phyloP scores from a whole-genome alignment of 2,888 invertebrate species.

The Reticulitermes lucifugus region DNA sequence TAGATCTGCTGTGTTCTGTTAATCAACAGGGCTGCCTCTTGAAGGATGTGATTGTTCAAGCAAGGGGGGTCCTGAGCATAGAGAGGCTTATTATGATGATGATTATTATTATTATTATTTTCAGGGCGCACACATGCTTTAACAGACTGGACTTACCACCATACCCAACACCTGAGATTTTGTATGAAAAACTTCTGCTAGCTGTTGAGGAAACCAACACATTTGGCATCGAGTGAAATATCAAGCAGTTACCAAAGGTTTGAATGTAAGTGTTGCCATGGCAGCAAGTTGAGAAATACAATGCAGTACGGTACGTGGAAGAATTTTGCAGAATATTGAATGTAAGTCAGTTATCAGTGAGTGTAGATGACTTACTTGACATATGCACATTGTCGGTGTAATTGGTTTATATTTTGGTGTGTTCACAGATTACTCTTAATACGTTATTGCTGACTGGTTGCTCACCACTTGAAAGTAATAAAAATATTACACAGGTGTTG shows the following conservation, averaged over 20 bases:
- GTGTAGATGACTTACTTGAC: neutral
- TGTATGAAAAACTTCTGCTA: conserved; percentile 90
- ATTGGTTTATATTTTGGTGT: neutral
- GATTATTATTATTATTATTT: conserved; percentile 48
- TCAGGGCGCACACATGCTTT: conserved; percentile 95
- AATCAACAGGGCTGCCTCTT: too few relatives aligned
- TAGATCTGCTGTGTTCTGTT: too few relatives aligned
- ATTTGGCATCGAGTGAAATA: conserved; percentile 91
- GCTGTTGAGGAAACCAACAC: conserved; percentile 97
- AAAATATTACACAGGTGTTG: too few relatives aligned
- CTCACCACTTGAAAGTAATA: neutral
- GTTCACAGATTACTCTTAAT: neutral
- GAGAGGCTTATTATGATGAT: neutral
- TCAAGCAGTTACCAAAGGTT: neutral
- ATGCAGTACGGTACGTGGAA: neutral
- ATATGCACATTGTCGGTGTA: neutral
- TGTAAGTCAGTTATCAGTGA: neutral
- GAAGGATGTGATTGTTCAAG: too few relatives aligned
- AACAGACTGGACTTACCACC: conserved; percentile 96
- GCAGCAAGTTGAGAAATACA: neutral
- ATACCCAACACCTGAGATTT: conserved; percentile 91
- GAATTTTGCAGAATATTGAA: neutral
- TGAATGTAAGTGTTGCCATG: neutral
- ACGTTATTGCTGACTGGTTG: neutral
- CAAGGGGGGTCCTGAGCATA: too few relatives aligned